A percentile compares a stretch with the other conserved stretches of the same genome.
These are phyloP conservation scores for Cyclargus thomasi DNA, from an alignment of 1,140 invertebrate species.

Conservation along the genomic window DNA sequence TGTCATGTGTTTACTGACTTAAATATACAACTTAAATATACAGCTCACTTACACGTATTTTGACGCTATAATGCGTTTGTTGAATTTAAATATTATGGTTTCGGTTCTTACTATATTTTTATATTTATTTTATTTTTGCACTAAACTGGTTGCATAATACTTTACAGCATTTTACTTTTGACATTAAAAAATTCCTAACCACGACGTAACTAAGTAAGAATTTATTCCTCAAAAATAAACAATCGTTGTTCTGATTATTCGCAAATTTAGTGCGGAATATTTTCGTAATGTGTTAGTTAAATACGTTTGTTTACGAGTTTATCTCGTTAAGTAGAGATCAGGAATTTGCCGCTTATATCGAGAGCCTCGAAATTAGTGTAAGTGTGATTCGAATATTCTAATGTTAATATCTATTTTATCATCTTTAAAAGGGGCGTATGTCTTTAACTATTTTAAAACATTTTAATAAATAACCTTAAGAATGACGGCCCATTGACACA, in stretches of 20 bases:
- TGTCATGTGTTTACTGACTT: background rate
- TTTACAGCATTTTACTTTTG: background rate
- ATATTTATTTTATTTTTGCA: too few relatives aligned
- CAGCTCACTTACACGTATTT: too few relatives aligned
- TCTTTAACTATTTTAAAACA: background rate
- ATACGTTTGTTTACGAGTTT: background rate
- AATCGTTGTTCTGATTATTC: background rate
- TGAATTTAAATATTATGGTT: too few relatives aligned
- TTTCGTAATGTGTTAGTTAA: slow-evolving; percentile 2
- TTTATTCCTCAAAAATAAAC: background rate
- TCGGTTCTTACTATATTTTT: too few relatives aligned
- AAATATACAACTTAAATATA: background rate
- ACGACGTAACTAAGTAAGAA: background rate
- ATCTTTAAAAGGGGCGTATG: background rate
- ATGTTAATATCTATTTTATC: background rate
- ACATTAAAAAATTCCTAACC: background rate
- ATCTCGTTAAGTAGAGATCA: background rate
- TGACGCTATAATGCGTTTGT: too few relatives aligned
- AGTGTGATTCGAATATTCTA: background rate
- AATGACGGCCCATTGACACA: slow-evolving; percentile 15
- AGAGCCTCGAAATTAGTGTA: background rate
- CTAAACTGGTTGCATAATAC: too few relatives aligned
- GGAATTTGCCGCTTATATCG: background rate
- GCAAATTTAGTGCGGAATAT: slow-evolving; percentile 1
- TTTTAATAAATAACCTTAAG: background rate